Conservation (phyloP, 2,888 invertebrate genomes). For the Thelaira solivaga region DNA sequence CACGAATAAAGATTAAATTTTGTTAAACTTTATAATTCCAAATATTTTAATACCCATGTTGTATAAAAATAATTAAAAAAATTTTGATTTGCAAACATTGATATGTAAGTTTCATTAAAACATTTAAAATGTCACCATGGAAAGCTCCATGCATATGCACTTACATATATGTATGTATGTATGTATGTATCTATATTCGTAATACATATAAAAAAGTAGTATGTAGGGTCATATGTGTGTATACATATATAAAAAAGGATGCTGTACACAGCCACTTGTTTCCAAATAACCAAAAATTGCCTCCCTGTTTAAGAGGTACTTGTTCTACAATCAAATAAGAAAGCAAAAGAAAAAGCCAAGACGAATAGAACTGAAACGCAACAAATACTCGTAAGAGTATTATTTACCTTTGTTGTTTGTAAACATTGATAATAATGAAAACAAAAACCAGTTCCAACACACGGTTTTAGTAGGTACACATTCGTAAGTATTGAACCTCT, state of each 20-base stretch:
- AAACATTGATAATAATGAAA: conserved; percentile 29
- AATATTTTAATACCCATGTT: too few species aligned
- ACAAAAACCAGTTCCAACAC: conserved; percentile 51
- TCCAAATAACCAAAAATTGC: conserved; percentile 22
- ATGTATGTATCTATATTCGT: neutral
- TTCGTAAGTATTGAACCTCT: conserved; percentile 14
- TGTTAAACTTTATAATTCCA: too few species aligned
- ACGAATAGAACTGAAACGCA: neutral
- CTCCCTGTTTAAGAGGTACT: conserved; percentile 13
- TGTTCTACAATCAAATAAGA: conserved; percentile 4
- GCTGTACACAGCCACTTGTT: conserved; percentile 14
- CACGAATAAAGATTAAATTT: too few species aligned
- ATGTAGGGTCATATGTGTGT: too few species aligned
- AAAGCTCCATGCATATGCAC: too few species aligned
- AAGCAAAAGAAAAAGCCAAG: neutral
- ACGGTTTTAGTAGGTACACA: conserved; percentile 26
- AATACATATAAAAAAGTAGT: too few species aligned
- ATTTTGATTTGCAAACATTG: too few species aligned
- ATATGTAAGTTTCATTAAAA: too few species aligned
- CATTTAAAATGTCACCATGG: too few species aligned
- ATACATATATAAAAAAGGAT: neutral
- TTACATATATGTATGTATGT: neutral
- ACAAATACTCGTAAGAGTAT: conserved; percentile 19
- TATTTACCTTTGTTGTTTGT: conserved; percentile 19
- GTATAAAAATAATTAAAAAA: too few species aligned